Base-by-base conservation (phyloP, 2,113 vertebrate genomes). In the Caranx ignobilis region DNA sequence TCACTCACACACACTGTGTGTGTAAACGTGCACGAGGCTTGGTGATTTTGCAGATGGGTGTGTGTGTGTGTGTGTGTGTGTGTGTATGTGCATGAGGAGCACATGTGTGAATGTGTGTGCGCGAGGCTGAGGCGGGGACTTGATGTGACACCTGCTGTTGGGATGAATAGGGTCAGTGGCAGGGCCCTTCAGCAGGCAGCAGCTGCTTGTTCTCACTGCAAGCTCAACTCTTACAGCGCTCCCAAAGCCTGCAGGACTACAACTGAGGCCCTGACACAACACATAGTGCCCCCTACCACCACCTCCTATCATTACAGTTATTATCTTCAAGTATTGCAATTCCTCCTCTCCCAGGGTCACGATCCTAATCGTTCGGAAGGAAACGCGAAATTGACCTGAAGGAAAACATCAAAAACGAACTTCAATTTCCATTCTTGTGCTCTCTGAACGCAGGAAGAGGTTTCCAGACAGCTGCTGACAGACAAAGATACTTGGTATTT, bases 161-260 rank as follows among this genome's bases (percentile, higher is more conserved):
- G 90, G 91, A 91, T 94, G 92, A 95, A 95, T 95, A 92, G 89
- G 91, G 93, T 94, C 91, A 94, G 93, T 90, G 88, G 92, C 90
- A 88, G 91, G 91, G 84, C 90, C 90, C 91, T 89, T 85, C 88
- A 92, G 82, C 91, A 89, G 92, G 87, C 88, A 92, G 89, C 94
- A 95, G 94, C 92, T 95, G 94, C 93, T 88, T 85, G 84, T 95
- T 95, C 92, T 92, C 93, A 95, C 91, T 93, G 83, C 87, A 84
- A 72, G 80, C 77, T 80, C 86, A n/a, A 66, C 70, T 79, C 90
- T 83, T 87, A 62, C 81, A 81, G 77, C 5, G 76, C 76, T 82
- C 57, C 74, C 74, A 83, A 81, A 88, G 77, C 81, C 64, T 69
- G 31, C 19, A 50, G 70, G 56, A 77, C 62, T 45, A 84, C 77